Conservation (phyloP, 2,888 invertebrate genomes). For the Enoplolaimus lenunculus region DNA sequence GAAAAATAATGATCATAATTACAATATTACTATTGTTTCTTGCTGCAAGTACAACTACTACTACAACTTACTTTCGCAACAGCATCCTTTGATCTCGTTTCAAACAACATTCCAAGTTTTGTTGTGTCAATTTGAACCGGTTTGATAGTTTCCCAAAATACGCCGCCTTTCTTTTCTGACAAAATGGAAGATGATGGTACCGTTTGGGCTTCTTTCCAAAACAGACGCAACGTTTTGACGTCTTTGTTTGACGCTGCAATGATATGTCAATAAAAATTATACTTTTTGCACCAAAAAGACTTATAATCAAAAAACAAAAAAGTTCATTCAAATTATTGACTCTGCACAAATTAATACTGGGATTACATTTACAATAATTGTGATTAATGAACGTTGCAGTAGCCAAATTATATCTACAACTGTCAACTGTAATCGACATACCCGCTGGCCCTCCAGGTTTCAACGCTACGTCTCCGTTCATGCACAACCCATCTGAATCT, state of each 20-base stretch:
- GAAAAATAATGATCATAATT: conserved; percentile 20
- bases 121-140: conserved; percentile 73
- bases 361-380: too few relatives aligned
- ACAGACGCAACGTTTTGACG: conserved; percentile 89
- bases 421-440: too few relatives aligned
- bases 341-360: too few relatives aligned
- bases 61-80: conserved; percentile 75
- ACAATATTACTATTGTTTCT: not conserved
- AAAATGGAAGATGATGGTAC: conserved; percentile 33
- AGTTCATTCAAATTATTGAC: too few relatives aligned
- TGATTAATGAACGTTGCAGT: too few relatives aligned
- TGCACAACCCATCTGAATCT: conserved; percentile 30
- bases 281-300: too few relatives aligned
- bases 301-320: too few relatives aligned
- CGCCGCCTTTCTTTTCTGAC: conserved; percentile 37
- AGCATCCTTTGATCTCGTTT: conserved; percentile 84
- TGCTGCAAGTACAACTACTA: conserved; percentile 18
- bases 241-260: conserved; percentile 47
- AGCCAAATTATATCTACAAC: too few relatives aligned
- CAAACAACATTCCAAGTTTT: conserved; percentile 87
- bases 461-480: too few relatives aligned
- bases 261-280: too few relatives aligned
- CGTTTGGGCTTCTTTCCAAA: conserved; percentile 69
- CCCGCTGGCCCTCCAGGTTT: too few relatives aligned
- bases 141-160: conserved; percentile 77